Evolutionary conservation across 1,140 invertebrate species (phyloP).

Genomic region (Adoxophyes honmai): DNA sequence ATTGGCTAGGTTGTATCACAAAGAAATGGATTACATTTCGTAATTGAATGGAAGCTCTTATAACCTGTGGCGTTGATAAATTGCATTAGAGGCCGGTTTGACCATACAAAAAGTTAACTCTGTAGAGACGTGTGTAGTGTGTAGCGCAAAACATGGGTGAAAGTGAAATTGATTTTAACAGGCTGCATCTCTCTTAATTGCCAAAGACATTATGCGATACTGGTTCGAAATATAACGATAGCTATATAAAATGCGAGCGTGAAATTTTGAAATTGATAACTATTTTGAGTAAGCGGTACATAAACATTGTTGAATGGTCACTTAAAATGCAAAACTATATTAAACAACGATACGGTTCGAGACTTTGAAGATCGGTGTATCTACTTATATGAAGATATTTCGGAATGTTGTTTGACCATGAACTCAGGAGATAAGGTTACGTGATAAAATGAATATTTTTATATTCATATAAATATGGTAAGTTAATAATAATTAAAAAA

Average conservation of each 20-base stretch:
- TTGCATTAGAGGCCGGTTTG: neutral
- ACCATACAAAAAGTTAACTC: neutral
- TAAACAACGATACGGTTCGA: too few relatives aligned
- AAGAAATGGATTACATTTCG: neutral
- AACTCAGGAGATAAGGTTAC: too few relatives aligned
- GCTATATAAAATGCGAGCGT: neutral
- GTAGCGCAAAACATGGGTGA: conserved; percentile 12
- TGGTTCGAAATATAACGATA: neutral
- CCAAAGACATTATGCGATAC: neutral
- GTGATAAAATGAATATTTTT: too few relatives aligned
- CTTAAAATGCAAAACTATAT: too few relatives aligned
- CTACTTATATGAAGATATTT: too few relatives aligned
- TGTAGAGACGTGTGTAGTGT: neutral
- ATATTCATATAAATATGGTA: too few relatives aligned
- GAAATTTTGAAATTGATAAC: too few relatives aligned
- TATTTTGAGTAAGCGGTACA: too few relatives aligned
- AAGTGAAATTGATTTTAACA: conserved; percentile 18
- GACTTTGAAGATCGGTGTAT: too few relatives aligned
- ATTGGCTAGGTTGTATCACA: neutral
- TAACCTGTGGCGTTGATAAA: neutral
- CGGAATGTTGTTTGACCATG: too few relatives aligned
- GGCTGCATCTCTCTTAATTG: conserved; percentile 1
- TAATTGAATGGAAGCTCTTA: neutral
- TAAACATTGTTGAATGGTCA: too few relatives aligned
- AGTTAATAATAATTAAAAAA: too few relatives aligned